Evolutionary conservation across 2,113 vertebrate species (phyloP).

Genomic region (Myotis lucifugus): DNA sequence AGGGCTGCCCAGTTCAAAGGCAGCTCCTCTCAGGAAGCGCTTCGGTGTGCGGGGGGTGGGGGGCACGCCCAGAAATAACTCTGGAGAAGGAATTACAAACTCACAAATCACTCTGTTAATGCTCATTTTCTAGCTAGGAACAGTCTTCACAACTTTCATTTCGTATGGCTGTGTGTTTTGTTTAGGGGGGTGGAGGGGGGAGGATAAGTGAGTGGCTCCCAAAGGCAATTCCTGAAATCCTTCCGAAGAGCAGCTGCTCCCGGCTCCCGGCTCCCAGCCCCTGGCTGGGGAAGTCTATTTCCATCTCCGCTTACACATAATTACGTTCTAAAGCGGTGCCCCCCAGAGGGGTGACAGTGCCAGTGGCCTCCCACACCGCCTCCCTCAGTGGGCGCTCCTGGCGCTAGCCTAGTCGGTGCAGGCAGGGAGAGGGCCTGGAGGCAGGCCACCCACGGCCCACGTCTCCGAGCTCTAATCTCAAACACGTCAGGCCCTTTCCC

Average conservation of each 20-base stretch:
- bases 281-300: conserved; percentile 3
- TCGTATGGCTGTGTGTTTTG: not conserved
- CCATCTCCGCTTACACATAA: conserved; percentile 30
- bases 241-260: conserved; percentile 17
- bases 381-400: not conserved
- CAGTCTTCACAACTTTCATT: not conserved
- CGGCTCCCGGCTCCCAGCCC: not conserved
- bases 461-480: not conserved
- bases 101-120: not conserved
- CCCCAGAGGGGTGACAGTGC: not conserved
- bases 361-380: not conserved
- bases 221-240: conserved; percentile 16
- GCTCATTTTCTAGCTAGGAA: not conserved
- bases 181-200: not conserved
- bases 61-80: conserved; percentile 21
- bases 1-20: not conserved
- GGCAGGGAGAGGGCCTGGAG: not conserved
- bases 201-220: not conserved
- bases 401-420: not conserved
- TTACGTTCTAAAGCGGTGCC: not conserved
- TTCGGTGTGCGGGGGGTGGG: not conserved
- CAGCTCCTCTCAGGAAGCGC: conserved; percentile 14
- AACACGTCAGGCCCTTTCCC: not conserved
- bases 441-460: not conserved
- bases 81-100: not conserved